Evolutionary conservation across 2,888 invertebrate species (phyloP), one percentile per base, ranked within the genome.

Genomic region (Acheta domesticus): DNA sequence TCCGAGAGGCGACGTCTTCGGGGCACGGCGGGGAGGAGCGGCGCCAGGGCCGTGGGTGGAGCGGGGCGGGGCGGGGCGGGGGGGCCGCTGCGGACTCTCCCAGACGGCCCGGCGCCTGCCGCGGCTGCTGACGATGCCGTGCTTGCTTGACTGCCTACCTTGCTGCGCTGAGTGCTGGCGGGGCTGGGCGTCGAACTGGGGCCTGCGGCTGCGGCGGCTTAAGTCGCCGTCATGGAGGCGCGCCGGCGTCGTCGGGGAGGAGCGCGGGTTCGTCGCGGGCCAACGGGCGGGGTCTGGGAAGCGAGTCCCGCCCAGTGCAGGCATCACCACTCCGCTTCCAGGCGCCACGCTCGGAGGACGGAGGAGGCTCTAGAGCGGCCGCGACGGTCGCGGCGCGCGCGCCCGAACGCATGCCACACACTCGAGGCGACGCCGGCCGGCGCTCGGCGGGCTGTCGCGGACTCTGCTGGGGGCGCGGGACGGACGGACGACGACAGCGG

Each of bases 91-190:
- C 16, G n/a, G 62, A 8, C 62, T 19, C 62, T 19, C 16, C 62
- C n/a, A 62, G 62, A 62, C 62, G 62, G 14, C n/a, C 62, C 62
- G 62, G 62, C 62, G 62, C 62, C 62, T 62, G 62, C 62, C 36
- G 36, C 36, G 36, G 36, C 36, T 36, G 36, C 36, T 36, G 36
- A 36, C 36, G 36, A 36, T 36, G 36, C 36, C 36, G 36, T 36
- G 36, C 36, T 36, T 36, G 36, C 36, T 8, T 36, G 36, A 36
- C 36, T 62, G 62, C 62, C 62, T 62, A 62, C 62, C 62, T 62
- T 14, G 62, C 62, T 62, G 62, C 62, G 62, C 62, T 62, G 62
- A 14, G 62, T 62, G 62, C 62, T 62, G 62, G 62, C 62, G 8
- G 62, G 14, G 16, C 14, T n/a, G 62, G 62, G 62, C 62, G 14